Percentiles rank a stretch among this genome's conserved stretches.
Evolutionary conservation across 2,797 vertebrate genomes (phyloP).

Genomic region (Pampus argenteus): DNA sequence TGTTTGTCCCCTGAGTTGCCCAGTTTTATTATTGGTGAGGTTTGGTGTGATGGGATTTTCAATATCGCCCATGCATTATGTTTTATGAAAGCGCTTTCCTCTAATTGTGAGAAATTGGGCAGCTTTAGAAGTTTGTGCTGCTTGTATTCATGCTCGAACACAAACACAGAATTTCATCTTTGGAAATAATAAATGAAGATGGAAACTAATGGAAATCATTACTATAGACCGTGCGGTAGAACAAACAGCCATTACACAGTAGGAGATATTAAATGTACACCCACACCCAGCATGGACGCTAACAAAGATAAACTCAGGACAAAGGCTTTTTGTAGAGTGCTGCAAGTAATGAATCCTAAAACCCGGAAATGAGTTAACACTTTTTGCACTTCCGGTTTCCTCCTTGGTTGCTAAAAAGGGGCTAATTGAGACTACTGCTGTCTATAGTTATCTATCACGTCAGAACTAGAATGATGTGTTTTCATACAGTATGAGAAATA

Average conservation of each 20-base stretch:
- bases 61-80: constrained; percentile 40
- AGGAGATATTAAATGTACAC: background rate
- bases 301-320: constrained; percentile 17
- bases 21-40: constrained; percentile 31
- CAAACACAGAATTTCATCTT: constrained; percentile 23
- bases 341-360: too few relatives aligned
- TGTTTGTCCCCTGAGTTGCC: constrained; percentile 24
- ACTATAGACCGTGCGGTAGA: constrained; percentile 2
- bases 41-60: constrained; percentile 40
- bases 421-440: too few relatives aligned
- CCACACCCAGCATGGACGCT: background rate
- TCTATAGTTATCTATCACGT: too few relatives aligned
- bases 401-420: too few relatives aligned
- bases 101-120: constrained; percentile 39
- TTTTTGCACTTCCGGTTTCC: too few relatives aligned
- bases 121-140: constrained; percentile 21
- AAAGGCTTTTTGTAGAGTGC: too few relatives aligned
- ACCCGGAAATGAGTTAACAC: too few relatives aligned
- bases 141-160: constrained; percentile 1
- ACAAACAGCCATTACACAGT: constrained; percentile 21
- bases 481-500: too few relatives aligned
- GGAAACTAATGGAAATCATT: constrained; percentile 36
- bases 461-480: background rate
- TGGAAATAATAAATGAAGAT: constrained; percentile 19
- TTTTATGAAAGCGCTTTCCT: constrained; percentile 47